Percentiles rank a stretch among this genome's conserved stretches.
Conservation (phyloP, 2,797 vertebrate genomes). For the Salmo trutta region DNA sequence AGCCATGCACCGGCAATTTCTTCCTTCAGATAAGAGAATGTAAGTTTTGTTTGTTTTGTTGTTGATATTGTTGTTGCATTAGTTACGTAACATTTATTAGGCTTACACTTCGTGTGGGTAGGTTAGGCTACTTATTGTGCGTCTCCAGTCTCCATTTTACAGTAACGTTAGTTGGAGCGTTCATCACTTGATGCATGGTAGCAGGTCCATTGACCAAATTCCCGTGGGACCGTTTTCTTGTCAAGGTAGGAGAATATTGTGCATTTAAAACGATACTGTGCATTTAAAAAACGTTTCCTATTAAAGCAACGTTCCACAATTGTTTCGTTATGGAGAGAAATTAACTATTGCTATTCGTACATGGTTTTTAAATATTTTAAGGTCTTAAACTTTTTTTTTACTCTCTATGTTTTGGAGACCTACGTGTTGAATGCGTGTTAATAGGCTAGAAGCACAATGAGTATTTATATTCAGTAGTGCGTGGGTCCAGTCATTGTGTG, state of each 20-base stretch:
- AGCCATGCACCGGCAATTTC: conserved; percentile 88
- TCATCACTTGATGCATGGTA: conserved; percentile 5
- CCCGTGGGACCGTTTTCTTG: neutral
- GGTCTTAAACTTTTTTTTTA: neutral
- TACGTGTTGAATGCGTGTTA: neutral
- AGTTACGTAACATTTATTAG: neutral
- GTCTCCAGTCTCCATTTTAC: neutral
- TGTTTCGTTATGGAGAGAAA: neutral
- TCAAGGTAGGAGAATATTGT: neutral
- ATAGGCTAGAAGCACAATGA: neutral
- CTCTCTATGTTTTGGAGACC: neutral
- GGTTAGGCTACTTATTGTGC: no score
- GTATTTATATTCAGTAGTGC: conserved; percentile 19
- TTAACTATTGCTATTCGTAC: neutral
- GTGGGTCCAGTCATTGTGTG: conserved; percentile 38
- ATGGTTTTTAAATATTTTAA: neutral
- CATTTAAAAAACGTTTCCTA: neutral
- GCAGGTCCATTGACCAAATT: conserved; percentile 9
- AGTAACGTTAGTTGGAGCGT: neutral
- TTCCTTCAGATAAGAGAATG: conserved; percentile 84
- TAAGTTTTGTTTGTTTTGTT: conserved; percentile 73
- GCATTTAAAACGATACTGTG: neutral
- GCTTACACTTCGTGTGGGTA: no score
- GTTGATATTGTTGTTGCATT: neutral
- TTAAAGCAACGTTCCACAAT: neutral